Conservation (phyloP, 2,113 vertebrate species). For the Alosa alosa region DNA sequence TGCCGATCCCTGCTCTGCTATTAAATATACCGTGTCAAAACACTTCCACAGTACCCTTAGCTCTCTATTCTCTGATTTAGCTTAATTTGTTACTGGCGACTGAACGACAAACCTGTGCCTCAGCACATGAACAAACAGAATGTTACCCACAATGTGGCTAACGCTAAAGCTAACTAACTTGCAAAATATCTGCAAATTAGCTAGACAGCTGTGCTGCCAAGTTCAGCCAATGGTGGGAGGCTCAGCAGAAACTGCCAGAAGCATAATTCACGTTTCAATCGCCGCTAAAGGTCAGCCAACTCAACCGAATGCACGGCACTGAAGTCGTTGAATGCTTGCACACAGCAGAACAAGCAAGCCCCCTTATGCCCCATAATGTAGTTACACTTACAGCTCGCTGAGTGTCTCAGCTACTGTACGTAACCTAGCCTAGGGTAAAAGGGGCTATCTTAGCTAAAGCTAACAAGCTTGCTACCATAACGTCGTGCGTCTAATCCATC, state of each 20-base stretch:
- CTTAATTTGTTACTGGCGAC: background rate
- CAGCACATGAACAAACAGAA: background rate
- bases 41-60: background rate
- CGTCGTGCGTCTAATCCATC: no score
- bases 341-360: background rate
- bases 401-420: background rate
- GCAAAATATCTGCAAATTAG: background rate
- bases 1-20: background rate
- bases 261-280: constrained; percentile 11
- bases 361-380: background rate
- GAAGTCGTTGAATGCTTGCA: background rate
- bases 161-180: background rate
- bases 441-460: background rate
- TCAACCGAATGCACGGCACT: background rate
- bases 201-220: background rate
- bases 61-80: background rate
- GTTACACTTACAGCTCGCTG: background rate
- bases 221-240: constrained; percentile 5
- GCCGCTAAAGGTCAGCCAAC: background rate
- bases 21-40: background rate
- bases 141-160: background rate
- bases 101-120: background rate
- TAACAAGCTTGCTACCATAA: background rate
- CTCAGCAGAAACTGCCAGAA: background rate
- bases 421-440: background rate